A percentile compares a stretch with the other conserved stretches of the same genome.
Evolutionary conservation across 2,888 invertebrate species (phyloP).

Genomic region (Scrobipalpa atriplicella): DNA sequence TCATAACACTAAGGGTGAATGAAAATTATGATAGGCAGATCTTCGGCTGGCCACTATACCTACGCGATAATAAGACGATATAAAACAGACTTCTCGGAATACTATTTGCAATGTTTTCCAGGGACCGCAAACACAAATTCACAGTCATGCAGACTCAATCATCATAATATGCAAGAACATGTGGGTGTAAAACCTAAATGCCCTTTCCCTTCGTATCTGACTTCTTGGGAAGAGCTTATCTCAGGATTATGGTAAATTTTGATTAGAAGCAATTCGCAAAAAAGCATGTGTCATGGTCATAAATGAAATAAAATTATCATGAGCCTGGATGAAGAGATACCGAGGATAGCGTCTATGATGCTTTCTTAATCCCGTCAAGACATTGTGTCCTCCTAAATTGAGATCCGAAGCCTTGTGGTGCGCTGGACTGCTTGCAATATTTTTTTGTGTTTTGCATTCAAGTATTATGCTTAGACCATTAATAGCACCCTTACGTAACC

Average conservation of each 20-base stretch:
- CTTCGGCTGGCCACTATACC: background rate
- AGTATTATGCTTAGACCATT: no score
- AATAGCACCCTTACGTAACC: no score
- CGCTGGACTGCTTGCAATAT: no score
- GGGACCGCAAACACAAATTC: conserved; percentile 6
- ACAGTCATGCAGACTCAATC: conserved; percentile 1
- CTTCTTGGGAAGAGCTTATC: conserved; percentile 8
- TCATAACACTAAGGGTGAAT: no score
- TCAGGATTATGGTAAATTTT: conserved; percentile 14
- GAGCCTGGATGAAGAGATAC: background rate
- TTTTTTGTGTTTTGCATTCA: no score
- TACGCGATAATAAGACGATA: background rate
- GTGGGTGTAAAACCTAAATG: conserved; percentile 13
- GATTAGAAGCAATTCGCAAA: background rate
- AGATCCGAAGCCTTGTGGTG: no score
- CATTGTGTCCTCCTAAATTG: no score
- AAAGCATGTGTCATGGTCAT: no score
- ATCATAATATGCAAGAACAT: background rate
- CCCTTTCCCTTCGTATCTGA: background rate
- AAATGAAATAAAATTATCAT: no score
- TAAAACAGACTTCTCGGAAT: conserved; percentile 8
- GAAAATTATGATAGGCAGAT: background rate
- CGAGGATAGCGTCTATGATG: no score
- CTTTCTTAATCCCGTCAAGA: no score
- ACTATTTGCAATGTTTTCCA: background rate